A percentile compares a stretch with the other conserved stretches of the same genome.
phyloP scores from a whole-genome alignment of 2,888 invertebrate genomes.

The Melipona bicolor region DNA sequence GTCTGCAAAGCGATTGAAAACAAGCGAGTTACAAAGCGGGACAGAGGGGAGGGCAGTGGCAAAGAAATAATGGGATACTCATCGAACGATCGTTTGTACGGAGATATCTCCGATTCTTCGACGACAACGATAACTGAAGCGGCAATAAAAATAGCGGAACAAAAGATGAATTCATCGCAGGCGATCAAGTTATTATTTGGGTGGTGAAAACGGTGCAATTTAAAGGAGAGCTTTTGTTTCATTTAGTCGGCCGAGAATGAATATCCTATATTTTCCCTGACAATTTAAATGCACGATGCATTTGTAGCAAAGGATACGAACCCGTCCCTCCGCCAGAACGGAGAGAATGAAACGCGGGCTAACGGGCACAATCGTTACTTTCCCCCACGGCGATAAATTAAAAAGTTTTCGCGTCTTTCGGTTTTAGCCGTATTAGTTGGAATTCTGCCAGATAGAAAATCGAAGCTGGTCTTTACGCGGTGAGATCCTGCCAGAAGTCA shows the following conservation, averaged over 20 bases:
- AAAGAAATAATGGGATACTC: conserved; percentile 7
- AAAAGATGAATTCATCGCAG: conserved; percentile 5
- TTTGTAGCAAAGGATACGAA: not conserved
- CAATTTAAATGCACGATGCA: conserved; percentile 48
- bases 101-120: not conserved
- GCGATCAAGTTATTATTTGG: conserved; percentile 20
- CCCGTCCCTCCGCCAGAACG: not conserved
- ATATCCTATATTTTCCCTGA: conserved; percentile 26
- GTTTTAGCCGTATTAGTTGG: conserved; percentile 59
- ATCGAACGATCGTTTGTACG: not conserved
- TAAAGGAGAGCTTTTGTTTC: conserved; percentile 38
- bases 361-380: conserved; percentile 45
- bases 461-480: conserved; percentile 52
- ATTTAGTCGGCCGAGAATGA: conserved; percentile 12
- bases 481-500: conserved; percentile 29
- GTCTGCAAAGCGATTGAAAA: not conserved
- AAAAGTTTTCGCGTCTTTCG: conserved; percentile 54
- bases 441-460: conserved; percentile 60
- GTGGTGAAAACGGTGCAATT: conserved; percentile 18
- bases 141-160: not conserved
- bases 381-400: conserved; percentile 45
- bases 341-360: conserved; percentile 41
- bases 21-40: not conserved
- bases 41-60: too few relatives aligned
- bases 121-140: not conserved